Evolutionary conservation across 2,113 vertebrate species (phyloP), one percentile per base, ranked within the genome.

Genomic region (Promerops cafer): DNA sequence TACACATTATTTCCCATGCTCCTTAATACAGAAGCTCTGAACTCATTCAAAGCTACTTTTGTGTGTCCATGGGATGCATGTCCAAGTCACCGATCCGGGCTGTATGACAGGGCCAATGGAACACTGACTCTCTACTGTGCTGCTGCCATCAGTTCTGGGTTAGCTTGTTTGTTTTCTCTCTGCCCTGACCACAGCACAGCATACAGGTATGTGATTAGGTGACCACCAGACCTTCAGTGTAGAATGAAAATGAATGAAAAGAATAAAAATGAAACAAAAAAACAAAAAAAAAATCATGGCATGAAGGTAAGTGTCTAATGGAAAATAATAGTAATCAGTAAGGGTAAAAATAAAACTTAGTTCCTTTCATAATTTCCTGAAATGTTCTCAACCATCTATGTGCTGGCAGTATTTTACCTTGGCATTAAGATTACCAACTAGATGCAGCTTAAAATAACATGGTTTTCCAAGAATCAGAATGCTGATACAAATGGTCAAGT

Each of bases 131-230:
- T 60, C 11, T 33, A 12, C 42, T 31, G 13, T n/a, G 40, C 24
- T 33, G 30, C 11, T 64, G 61, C 44, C 37, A 54, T 35, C 0
- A 0, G 6, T 44, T 77, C 33, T 77, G 24, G 7, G 17, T 53
- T 64, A 88, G 10, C 11, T 33, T 35, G 3, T 22, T 69, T 57
- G 8, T 37, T 94, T 92, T 61, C 28, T 50, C 1, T 9, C 13
- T 69, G n/a, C 49, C 21, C 23, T 0, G 0, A 13, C 28, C n/a
- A 39, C 13, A 7, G n/a, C 35, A 72, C 17, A 83, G 45, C 23
- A 16, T 18, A 33, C 4, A 45, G 28, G 26, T 45, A 31, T 3
- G 0, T 37, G 37, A n/a, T 72, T 35, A 66, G 45, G 15, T 47
- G 19, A 76, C 30, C 26, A 76, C 30, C 26, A 80, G 30, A 68